Conservation (phyloP, 2,888 invertebrate genomes). For the Octodonta nipae region DNA sequence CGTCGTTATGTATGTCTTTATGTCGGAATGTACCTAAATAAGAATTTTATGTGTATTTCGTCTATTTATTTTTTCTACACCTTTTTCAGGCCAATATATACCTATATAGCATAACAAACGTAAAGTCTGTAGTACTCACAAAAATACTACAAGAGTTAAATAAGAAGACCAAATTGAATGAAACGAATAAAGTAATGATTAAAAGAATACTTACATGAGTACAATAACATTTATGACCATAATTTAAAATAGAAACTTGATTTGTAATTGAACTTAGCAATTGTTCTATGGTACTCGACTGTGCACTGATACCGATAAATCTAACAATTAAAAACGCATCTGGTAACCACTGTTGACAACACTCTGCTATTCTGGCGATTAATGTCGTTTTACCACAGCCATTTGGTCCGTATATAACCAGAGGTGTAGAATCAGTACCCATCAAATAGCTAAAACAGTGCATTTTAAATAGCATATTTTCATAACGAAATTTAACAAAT, state of each 20-base stretch:
- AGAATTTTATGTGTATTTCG: no score
- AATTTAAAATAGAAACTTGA: slow-evolving; percentile 57
- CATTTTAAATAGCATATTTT: neutral
- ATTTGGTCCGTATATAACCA: slow-evolving; percentile 63
- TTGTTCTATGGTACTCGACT: slow-evolving; percentile 53
- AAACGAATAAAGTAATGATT: no score
- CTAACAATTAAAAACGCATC: slow-evolving; percentile 43
- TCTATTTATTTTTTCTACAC: no score
- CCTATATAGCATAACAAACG: no score
- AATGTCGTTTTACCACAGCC: slow-evolving; percentile 76
- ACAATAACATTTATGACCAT: slow-evolving; percentile 51
- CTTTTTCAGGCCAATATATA: no score
- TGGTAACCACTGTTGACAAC: slow-evolving; percentile 49
- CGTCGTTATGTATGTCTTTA: no score
- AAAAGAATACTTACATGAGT: slow-evolving; percentile 45
- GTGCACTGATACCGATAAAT: slow-evolving; percentile 52
- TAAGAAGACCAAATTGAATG: neutral
- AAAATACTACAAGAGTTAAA: no score
- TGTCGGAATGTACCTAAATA: no score
- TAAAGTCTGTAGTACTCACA: no score
- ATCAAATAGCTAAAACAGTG: slow-evolving; percentile 46
- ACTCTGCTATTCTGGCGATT: slow-evolving; percentile 56
- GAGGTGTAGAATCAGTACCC: slow-evolving; percentile 46
- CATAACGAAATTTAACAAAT: no score
- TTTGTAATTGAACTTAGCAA: slow-evolving; percentile 63